Percentiles rank a stretch among this genome's conserved stretches.
These are phyloP conservation scores for Sphaeridia pumilis DNA, from an alignment of 2,888 invertebrate genomes.

Conservation along the genomic window DNA sequence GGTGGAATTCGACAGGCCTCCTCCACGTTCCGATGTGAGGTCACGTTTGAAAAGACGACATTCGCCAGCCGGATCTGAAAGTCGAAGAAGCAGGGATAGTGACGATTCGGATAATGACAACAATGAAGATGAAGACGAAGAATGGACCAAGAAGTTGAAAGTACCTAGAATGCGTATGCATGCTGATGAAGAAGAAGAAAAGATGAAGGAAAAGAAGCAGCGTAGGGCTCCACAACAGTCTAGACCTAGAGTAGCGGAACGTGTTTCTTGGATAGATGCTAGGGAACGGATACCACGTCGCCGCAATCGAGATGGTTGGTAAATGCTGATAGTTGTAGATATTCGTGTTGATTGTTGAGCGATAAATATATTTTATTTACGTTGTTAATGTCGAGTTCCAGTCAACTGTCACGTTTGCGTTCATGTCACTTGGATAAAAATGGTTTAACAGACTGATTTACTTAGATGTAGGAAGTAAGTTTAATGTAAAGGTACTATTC, in stretches of 20 bases:
- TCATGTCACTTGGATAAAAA: no score
- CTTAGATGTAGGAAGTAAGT: no score
- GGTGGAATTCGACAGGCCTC: constrained; percentile 9
- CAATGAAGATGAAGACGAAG: constrained; percentile 18
- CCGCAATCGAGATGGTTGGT: no score
- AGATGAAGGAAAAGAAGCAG: constrained; percentile 35
- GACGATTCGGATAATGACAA: constrained; percentile 14
- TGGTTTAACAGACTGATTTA: no score
- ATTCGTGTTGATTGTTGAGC: no score
- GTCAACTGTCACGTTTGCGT: no score
- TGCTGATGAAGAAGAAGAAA: constrained; percentile 72
- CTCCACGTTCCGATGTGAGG: background rate
- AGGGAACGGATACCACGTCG: background rate
- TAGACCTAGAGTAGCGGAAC: background rate
- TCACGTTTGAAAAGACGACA: constrained; percentile 3
- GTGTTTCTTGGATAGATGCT: background rate
- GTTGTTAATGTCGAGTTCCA: no score
- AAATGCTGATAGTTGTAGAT: no score
- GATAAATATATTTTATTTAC: no score
- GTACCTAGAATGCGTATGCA: constrained; percentile 70
- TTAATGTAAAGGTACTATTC: no score
- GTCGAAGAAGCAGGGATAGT: background rate
- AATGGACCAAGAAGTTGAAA: constrained; percentile 43
- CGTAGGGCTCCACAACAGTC: background rate
- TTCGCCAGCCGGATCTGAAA: background rate